These are phyloP conservation scores for Cherax destructor DNA, from an alignment of 1,140 invertebrate genomes.

Conservation along the genomic window DNA sequence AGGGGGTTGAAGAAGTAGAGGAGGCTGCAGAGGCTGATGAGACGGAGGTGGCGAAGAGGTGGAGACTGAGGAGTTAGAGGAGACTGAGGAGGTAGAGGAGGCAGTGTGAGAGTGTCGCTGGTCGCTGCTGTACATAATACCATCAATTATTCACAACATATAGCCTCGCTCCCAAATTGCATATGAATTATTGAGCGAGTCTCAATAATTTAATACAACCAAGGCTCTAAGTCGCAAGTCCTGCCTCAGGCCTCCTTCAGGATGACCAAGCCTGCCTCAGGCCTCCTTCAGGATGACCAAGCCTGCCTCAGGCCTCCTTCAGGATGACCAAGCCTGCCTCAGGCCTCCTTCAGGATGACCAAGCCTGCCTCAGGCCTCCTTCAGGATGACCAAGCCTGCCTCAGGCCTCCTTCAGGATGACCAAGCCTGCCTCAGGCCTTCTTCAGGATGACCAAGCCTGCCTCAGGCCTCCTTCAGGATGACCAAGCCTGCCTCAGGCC, in stretches of 20 bases:
- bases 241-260: constrained; percentile 9
- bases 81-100: background rate
- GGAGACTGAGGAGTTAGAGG: no score
- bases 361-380: no score
- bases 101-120: constrained; percentile 35
- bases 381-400: no score
- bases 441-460: background rate
- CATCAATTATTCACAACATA: constrained; percentile 69
- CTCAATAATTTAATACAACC: constrained; percentile 70
- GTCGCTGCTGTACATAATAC: constrained; percentile 66
- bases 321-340: no score
- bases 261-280: background rate
- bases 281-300: no score
- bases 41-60: background rate
- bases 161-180: constrained; percentile 70
- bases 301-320: no score
- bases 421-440: background rate
- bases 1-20: background rate
- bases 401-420: no score
- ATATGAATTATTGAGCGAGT: constrained; percentile 69
- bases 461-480: no score
- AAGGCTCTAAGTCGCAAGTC: constrained; percentile 30
- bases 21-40: background rate
- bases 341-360: no score
- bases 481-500: no score